Base-by-base conservation (phyloP, 2,113 vertebrate genomes). In the Nesospiza acunhae region DNA sequence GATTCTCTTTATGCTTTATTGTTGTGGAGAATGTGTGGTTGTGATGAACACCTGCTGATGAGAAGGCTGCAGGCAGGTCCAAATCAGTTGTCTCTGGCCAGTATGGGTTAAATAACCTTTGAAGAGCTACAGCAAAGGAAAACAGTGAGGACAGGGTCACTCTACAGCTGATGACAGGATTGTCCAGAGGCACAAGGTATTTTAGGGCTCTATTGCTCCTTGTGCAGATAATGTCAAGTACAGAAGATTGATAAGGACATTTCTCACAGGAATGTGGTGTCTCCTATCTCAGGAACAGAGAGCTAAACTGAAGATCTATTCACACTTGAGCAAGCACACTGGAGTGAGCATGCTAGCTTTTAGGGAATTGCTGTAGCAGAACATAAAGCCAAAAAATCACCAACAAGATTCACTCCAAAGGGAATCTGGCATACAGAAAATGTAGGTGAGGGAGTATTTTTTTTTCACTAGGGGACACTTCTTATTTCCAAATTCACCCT, bases 161-260 rank as follows among this genome's bases (percentile, higher is more conserved):
- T 89, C 52, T 33, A 24, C 23, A 72, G 47, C 60, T 91, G 84
- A 10, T 95, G 84, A 95, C 93, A 93, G 64, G 52, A 50, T 70
- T 67, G 52, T 87, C 69, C 35, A 46, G 52, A 81, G 69, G 73
- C 81, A 91, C 47, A 77, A 87, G 80, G 60, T 94, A 69, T 95
- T 95, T 95, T 77, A 89, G 73, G 60, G 64, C 64, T 89, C 56
- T 89, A 9, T 87, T 96, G 50, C 46, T 56, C 33, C 31, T 63
- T 49, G 52, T 15, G 24, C 23, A 81, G 87, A 89, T 96, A 94
- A 84, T 27, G 89, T 78, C 80, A 87, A 82, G 66, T 72, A 85
- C n/a, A 72, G 70, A 90, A 93, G 81, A 75, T n/a, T 44, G 81
- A 93, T 74, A 84, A 82, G 66, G 66, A 52, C 13, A 15, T 85